phyloP scores from a whole-genome alignment of 1,140 invertebrate species.

The Druon quercuslanigerum region DNA sequence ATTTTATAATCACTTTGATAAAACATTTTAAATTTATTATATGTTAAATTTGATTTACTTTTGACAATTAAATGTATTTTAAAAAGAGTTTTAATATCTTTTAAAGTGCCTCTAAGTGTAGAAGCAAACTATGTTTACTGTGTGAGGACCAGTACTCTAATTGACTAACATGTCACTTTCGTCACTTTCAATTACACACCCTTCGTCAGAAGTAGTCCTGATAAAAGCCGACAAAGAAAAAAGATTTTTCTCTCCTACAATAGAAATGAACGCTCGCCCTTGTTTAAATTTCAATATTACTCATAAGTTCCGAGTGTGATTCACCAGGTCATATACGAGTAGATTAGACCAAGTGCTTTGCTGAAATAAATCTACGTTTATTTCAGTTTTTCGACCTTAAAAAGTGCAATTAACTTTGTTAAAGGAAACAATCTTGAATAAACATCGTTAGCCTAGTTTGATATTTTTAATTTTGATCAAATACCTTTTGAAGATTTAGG shows the following conservation, averaged over 20 bases:
- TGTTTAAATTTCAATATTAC: constrained; percentile 11
- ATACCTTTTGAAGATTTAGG: too few relatives aligned
- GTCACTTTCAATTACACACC: not conserved
- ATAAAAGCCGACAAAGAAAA: not conserved
- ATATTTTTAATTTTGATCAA: not conserved
- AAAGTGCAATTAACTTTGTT: constrained; percentile 23
- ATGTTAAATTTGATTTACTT: too few relatives aligned
- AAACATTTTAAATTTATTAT: too few relatives aligned
- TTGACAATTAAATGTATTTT: too few relatives aligned
- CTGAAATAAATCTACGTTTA: constrained; percentile 25
- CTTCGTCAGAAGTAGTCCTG: not conserved
- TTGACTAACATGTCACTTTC: constrained; percentile 7
- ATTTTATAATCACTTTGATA: too few relatives aligned
- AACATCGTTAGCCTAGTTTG: not conserved
- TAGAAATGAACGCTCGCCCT: not conserved
- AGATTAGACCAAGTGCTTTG: constrained; percentile 7
- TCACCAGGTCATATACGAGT: not conserved
- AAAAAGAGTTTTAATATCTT: too few relatives aligned
- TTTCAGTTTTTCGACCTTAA: not conserved
- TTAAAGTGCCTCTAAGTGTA: too few relatives aligned
- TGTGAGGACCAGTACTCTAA: not conserved
- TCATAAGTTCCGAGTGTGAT: constrained; percentile 9
- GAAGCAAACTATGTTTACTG: not conserved
- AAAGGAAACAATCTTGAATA: constrained; percentile 6
- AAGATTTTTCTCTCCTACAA: not conserved